phyloP scores from a whole-genome alignment of 2,113 vertebrate species.

The Hypomesus transpacificus region DNA sequence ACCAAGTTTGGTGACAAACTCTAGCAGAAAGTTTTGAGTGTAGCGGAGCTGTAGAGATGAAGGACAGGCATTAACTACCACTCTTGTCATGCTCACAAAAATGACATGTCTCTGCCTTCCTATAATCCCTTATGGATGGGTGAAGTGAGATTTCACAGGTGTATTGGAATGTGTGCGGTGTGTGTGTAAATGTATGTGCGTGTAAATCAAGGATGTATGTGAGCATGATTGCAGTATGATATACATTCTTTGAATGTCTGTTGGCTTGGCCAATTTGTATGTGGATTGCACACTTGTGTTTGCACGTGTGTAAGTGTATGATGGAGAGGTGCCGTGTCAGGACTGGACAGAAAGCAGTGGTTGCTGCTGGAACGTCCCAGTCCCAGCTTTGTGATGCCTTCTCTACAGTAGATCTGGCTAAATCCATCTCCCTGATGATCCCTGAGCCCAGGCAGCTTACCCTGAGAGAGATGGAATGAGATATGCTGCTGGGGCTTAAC shows the following conservation, averaged over 20 bases:
- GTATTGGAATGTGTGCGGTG: slow-evolving; percentile 44
- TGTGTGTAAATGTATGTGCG: slow-evolving; percentile 39
- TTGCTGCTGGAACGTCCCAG: not conserved
- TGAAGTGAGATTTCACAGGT: slow-evolving; percentile 46
- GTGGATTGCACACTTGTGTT: slow-evolving; percentile 22
- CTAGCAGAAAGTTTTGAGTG: slow-evolving; percentile 60
- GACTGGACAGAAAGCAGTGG: not conserved
- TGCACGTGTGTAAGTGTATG: slow-evolving; percentile 15
- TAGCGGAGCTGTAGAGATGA: slow-evolving; percentile 42
- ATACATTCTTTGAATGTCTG: not conserved
- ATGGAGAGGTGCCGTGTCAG: not conserved
- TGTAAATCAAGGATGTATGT: slow-evolving; percentile 37
- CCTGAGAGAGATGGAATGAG: not conserved
- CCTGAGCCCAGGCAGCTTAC: slow-evolving; percentile 7
- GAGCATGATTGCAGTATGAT: slow-evolving; percentile 28
- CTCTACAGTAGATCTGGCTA: not conserved
- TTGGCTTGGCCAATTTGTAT: not conserved
- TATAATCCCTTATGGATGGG: slow-evolving; percentile 51
- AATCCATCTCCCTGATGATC: slow-evolving; percentile 5
- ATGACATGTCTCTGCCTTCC: slow-evolving; percentile 42
- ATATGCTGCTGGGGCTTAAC: not conserved
- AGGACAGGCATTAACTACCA: slow-evolving; percentile 49
- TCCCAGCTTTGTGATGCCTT: not conserved
- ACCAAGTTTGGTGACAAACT: slow-evolving; percentile 66
- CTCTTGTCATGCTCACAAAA: slow-evolving; percentile 51